Evolutionary conservation across 2,888 invertebrate genomes (phyloP).

Genomic region (Xanthia icteritia): DNA sequence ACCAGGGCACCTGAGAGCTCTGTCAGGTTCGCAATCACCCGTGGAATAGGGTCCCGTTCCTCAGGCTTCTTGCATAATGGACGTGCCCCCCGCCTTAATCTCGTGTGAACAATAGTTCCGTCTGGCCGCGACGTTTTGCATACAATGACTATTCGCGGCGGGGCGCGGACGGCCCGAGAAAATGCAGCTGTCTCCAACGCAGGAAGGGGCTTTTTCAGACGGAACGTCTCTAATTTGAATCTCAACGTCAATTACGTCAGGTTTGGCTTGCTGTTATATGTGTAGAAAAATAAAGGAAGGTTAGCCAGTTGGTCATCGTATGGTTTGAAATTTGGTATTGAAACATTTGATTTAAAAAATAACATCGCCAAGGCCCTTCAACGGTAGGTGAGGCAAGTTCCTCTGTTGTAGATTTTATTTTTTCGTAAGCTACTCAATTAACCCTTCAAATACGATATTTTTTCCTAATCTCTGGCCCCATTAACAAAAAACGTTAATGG

Average conservation of each 20-base stretch:
- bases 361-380: background rate
- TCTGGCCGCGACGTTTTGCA: slow-evolving; percentile 87
- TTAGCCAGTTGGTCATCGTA: background rate
- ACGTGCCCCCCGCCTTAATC: slow-evolving; percentile 83
- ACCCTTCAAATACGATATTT: slow-evolving; percentile 3
- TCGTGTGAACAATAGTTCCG: slow-evolving; percentile 85
- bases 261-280: slow-evolving; percentile 48
- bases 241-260: slow-evolving; percentile 62
- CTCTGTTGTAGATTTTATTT: background rate
- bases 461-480: slow-evolving; percentile 5
- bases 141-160: slow-evolving; percentile 85
- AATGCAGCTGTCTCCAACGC: slow-evolving; percentile 75
- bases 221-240: slow-evolving; percentile 65
- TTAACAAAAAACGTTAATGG: slow-evolving; percentile 38
- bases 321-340: background rate
- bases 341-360: background rate
- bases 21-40: slow-evolving; percentile 81
- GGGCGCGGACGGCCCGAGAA: slow-evolving; percentile 70
- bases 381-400: background rate
- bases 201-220: slow-evolving; percentile 56
- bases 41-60: slow-evolving; percentile 80
- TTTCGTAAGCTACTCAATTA: background rate
- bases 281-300: slow-evolving; percentile 5
- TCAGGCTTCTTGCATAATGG: slow-evolving; percentile 82
- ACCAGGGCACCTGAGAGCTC: slow-evolving; percentile 64